Base-by-base conservation (phyloP, 2,113 vertebrate species). In the Caranx melampygus region DNA sequence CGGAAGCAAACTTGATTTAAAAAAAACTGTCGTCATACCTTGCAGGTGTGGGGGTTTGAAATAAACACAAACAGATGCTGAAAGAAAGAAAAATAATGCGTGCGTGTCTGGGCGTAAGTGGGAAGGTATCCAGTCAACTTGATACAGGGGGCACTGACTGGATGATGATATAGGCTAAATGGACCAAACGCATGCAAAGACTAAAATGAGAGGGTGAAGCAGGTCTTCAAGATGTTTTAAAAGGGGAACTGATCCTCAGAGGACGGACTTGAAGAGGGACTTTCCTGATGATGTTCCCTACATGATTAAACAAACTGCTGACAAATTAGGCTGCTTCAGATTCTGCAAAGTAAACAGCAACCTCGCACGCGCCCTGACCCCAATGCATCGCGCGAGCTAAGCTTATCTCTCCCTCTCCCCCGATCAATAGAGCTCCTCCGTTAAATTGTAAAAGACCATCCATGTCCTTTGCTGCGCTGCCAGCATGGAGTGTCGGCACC, bases 221-320 rank as follows among this genome's bases (percentile, higher is more conserved):
- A 81, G 91, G 91, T 91, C 91, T 94, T 92, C 91, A 88, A 81
- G 63, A 75, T 81, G 70, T 88, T 87, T 79, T 66, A 78, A 72
- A 72, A 44, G 14, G 60, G 80, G 54, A 75, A 66, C 42, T 55
- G 59, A 44, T 79, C 73, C 49, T 82, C 78, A 79, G 49, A 84
- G 65, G 75, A 82, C 3, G 6, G 63, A 86, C 45, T 65, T 54
- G 63, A 82, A 71, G 80, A 62, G 35, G 57, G 58, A 72, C 80
- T 81, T 59, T 81, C 73, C 55, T 47, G 57, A 79, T 44, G 47
- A 75, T 54, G 60, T 73, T 77, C 60, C 76, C 72, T 67, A 69
- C 57, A 70, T 58, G 68, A 88, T 84, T 80, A 79, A 87, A 89
- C 72, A 82, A 88, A 90, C 75, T 85, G 88, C 88, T 83, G 83